Percentiles rank a stretch among this genome's conserved stretches.
Evolutionary conservation across 2,113 vertebrate species (phyloP).

Genomic region (Hassar affinis): DNA sequence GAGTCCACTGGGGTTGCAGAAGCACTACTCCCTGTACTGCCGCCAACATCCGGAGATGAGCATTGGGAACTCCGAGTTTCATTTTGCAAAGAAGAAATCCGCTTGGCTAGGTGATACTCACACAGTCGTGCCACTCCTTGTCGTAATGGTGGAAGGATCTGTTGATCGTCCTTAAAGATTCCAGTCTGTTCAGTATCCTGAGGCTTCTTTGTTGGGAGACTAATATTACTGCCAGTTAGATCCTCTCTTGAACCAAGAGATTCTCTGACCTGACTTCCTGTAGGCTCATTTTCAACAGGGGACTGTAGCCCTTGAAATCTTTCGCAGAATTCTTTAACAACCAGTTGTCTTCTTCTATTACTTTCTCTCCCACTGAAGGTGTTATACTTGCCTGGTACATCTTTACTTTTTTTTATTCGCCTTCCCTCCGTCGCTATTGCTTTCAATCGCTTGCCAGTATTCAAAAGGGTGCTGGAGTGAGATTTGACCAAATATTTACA

Average conservation of each 20-base stretch:
- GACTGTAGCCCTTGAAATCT: slow-evolving; percentile 79
- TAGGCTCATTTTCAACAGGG: slow-evolving; percentile 67
- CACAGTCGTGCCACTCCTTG: slow-evolving; percentile 84
- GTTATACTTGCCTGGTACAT: slow-evolving; percentile 81
- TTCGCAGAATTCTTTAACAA: slow-evolving; percentile 84
- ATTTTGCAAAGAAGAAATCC: slow-evolving; percentile 88
- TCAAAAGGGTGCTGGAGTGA: slow-evolving; percentile 80
- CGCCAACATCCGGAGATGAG: slow-evolving; percentile 89
- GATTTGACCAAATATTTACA: slow-evolving; percentile 83
- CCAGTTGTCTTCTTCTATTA: slow-evolving; percentile 77
- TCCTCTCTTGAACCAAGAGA: slow-evolving; percentile 58
- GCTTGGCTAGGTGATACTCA: slow-evolving; percentile 91
- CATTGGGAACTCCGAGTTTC: slow-evolving; percentile 89
- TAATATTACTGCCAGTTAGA: slow-evolving; percentile 59
- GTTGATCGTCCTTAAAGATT: slow-evolving; percentile 70
- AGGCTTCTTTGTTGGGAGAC: slow-evolving; percentile 76
- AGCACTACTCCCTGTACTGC: slow-evolving; percentile 83
- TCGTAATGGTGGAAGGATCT: slow-evolving; percentile 78
- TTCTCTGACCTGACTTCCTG: slow-evolving; percentile 69
- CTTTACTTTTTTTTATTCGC: slow-evolving; percentile 78
- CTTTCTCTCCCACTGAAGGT: slow-evolving; percentile 84
- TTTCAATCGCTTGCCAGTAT: slow-evolving; percentile 80
- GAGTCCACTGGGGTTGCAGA: slow-evolving; percentile 86
- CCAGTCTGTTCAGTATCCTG: slow-evolving; percentile 66
- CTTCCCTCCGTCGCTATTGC: slow-evolving; percentile 67